Conservation (phyloP, 2,888 invertebrate genomes). For the Punctoribates punctum region DNA sequence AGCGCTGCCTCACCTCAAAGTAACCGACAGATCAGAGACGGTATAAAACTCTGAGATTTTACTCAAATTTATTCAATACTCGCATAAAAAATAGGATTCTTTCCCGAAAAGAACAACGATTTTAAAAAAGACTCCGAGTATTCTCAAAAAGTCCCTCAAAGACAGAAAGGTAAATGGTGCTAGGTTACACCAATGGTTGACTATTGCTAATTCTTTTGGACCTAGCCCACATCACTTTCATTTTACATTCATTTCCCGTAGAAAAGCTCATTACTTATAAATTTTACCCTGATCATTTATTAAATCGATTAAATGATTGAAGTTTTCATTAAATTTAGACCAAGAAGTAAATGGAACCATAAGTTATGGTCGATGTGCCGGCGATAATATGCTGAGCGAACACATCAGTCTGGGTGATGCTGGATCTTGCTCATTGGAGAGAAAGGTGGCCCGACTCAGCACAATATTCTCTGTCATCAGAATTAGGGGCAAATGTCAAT, state of each 20-base stretch:
- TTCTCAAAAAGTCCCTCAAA: background rate
- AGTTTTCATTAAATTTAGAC: background rate
- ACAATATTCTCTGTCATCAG: background rate
- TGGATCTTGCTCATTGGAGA: background rate
- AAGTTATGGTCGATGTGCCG: background rate
- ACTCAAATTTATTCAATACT: background rate
- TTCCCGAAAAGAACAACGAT: background rate
- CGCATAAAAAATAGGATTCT: background rate
- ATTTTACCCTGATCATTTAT: too few species aligned
- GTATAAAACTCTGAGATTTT: background rate
- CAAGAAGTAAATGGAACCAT: conserved; percentile 8
- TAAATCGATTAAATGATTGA: too few species aligned
- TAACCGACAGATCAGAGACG: background rate
- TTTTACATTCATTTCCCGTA: too few species aligned
- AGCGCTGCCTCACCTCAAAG: background rate
- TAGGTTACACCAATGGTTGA: background rate
- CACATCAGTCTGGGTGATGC: background rate
- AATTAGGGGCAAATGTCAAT: background rate
- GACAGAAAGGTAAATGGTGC: too few species aligned
- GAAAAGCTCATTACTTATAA: too few species aligned
- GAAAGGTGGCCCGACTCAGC: background rate
- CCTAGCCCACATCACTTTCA: too few species aligned
- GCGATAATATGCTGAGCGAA: conserved; percentile 9
- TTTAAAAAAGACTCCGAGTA: background rate
- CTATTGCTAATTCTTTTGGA: too few species aligned